These are phyloP conservation scores for Zhuqinia jingwanae DNA, from an alignment of 2,888 invertebrate genomes.

Conservation along the genomic window DNA sequence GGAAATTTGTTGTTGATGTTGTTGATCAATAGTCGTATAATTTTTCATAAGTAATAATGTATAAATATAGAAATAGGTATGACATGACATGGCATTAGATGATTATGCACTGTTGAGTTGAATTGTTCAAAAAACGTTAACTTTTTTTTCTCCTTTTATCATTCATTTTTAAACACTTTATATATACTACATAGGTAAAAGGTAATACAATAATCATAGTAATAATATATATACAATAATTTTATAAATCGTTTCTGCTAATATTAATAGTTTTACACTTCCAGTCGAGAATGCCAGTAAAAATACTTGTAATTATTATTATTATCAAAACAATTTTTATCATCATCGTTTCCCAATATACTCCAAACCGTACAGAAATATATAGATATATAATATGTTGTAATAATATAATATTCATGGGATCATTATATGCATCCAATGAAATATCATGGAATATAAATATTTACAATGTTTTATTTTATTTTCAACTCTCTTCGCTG, in stretches of 20 bases:
- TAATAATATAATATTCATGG: constrained; percentile 24
- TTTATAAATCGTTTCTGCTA: neutral
- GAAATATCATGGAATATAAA: constrained; percentile 5
- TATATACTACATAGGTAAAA: neutral
- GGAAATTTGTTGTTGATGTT: neutral
- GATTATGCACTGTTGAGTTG: constrained; percentile 24
- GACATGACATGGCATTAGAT: neutral
- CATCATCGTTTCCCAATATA: constrained; percentile 28
- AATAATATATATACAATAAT: neutral
- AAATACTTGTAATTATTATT: constrained; percentile 29
- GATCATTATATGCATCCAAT: neutral
- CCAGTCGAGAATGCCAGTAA: constrained; percentile 13
- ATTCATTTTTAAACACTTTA: neutral
- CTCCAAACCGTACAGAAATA: constrained; percentile 39
- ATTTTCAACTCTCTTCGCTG: neutral
- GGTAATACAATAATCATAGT: neutral
- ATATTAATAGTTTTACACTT: constrained; percentile 7
- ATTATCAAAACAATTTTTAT: constrained; percentile 28
- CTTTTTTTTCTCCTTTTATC: neutral
- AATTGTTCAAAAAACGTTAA: neutral
- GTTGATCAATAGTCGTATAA: neutral
- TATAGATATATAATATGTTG: constrained; percentile 24
- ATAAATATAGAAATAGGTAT: constrained; percentile 44
- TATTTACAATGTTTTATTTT: constrained; percentile 19
- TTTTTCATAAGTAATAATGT: neutral